phyloP scores from a whole-genome alignment of 37 sponge, comb jelly and placozoan genomes.

The Beroe ovata region DNA sequence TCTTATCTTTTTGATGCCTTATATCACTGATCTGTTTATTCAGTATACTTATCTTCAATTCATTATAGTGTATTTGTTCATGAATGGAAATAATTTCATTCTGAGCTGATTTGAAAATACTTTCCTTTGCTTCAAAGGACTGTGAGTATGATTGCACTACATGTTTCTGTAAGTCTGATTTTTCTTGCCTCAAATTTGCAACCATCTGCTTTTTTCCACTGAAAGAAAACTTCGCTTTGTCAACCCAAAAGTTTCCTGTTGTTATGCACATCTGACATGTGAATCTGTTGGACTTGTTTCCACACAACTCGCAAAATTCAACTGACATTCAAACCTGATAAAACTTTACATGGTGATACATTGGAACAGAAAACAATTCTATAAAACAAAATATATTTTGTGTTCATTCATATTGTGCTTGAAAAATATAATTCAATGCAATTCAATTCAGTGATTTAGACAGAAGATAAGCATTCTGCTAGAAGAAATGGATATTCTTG shows the following conservation, averaged over 20 bases:
- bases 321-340: neutral
- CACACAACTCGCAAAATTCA: conserved; percentile 41
- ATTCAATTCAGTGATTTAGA: too few species aligned
- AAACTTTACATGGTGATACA: too few species aligned
- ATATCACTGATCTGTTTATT: conserved; percentile 7
- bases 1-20: neutral
- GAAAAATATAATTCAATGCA: too few species aligned
- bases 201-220: conserved; percentile 63
- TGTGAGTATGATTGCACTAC: neutral
- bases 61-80: neutral
- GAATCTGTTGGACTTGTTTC: conserved; percentile 4
- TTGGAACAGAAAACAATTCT: too few species aligned
- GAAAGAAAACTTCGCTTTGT: conserved; percentile 60
- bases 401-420: too few species aligned
- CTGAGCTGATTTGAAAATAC: conserved; percentile 2
- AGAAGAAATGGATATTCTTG: too few species aligned
- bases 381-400: too few species aligned
- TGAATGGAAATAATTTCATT: conserved; percentile 5
- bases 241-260: conserved; percentile 50
- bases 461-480: too few species aligned
- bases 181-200: conserved; percentile 13
- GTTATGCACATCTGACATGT: conserved; percentile 63
- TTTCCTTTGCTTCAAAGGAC: conserved; percentile 29
- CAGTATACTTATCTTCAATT: neutral
- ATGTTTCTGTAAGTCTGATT: conserved; percentile 7